Conservation (phyloP, 1,140 invertebrate genomes). For the Episyrphus balteatus region DNA sequence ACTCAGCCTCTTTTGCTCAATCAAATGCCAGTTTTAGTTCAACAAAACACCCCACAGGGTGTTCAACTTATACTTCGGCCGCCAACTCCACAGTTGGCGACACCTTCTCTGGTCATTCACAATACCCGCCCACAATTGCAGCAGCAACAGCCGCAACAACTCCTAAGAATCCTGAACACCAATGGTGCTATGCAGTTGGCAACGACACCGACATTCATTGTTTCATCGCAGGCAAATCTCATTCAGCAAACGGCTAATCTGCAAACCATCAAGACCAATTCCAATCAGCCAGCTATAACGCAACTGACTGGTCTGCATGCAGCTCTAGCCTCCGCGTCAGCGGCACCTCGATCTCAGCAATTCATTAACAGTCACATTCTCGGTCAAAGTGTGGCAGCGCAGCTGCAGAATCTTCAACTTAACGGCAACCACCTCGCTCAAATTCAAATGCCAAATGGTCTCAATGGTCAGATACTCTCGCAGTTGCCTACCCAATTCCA, state of each 20-base stretch:
- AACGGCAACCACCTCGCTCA: slow-evolving; percentile 25
- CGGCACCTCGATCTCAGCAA: slow-evolving; percentile 34
- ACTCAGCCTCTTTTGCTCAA: slow-evolving; percentile 31
- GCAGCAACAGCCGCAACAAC: slow-evolving; percentile 38
- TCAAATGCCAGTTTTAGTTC: slow-evolving; percentile 36
- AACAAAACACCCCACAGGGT: slow-evolving; percentile 38
- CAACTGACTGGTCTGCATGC: slow-evolving; percentile 31
- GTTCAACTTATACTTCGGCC: slow-evolving; percentile 42
- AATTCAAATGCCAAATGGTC: slow-evolving; percentile 36
- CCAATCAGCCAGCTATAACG: slow-evolving; percentile 19
- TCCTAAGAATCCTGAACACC: slow-evolving; percentile 39
- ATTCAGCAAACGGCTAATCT: slow-evolving; percentile 29
- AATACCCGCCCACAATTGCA: slow-evolving; percentile 29
- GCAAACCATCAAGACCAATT: slow-evolving; percentile 25
- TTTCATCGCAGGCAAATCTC: slow-evolving; percentile 36
- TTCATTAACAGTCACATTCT: slow-evolving; percentile 32
- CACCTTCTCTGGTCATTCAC: slow-evolving; percentile 37
- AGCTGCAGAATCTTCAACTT: slow-evolving; percentile 32
- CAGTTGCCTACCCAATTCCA: slow-evolving; percentile 32
- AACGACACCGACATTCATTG: slow-evolving; percentile 35
- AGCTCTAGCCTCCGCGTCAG: slow-evolving; percentile 13
- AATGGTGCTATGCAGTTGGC: slow-evolving; percentile 40
- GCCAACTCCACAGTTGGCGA: slow-evolving; percentile 38
- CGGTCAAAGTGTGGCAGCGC: slow-evolving; percentile 29
- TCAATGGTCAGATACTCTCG: slow-evolving; percentile 20